Evolutionary conservation across 2,797 vertebrate species (phyloP).

Genomic region (Poeciliopsis paucimaculata): DNA sequence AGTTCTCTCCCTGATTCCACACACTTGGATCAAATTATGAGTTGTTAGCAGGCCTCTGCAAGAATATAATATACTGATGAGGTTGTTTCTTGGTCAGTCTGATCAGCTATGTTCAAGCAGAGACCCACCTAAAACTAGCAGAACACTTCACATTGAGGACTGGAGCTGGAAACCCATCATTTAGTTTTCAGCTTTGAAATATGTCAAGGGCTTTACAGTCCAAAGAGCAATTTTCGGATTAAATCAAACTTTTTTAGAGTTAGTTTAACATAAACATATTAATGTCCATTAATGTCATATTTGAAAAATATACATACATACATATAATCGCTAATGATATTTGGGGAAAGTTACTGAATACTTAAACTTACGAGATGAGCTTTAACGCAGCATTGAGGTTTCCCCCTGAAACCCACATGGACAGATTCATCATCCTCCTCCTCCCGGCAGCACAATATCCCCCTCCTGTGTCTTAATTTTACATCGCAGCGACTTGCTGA

Average conservation of each 20-base stretch:
- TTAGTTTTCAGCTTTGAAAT: not conserved
- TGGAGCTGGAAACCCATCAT: not conserved
- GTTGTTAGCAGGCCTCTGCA: not conserved
- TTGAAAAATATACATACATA: not conserved
- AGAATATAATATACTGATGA: not conserved
- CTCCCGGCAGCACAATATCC: constrained; percentile 66
- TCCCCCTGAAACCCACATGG: constrained; percentile 19
- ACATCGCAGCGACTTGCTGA: constrained; percentile 60
- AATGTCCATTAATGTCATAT: not conserved
- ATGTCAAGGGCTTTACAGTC: not conserved
- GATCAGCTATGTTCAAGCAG: not conserved
- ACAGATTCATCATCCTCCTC: constrained; percentile 15
- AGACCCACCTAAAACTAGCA: not conserved
- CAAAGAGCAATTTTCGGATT: not conserved
- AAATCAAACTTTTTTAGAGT: not conserved
- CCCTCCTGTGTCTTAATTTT: constrained; percentile 75
- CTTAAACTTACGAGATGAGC: constrained; percentile 38
- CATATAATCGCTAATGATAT: not conserved
- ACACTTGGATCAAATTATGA: not conserved
- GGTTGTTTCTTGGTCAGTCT: not conserved
- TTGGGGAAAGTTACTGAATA: not conserved
- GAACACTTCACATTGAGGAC: not conserved
- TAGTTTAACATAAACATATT: not conserved
- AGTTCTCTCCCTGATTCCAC: not conserved
- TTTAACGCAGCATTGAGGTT: constrained; percentile 49